phyloP scores from a whole-genome alignment of 2,113 vertebrate genomes.

The Spea bombifrons region DNA sequence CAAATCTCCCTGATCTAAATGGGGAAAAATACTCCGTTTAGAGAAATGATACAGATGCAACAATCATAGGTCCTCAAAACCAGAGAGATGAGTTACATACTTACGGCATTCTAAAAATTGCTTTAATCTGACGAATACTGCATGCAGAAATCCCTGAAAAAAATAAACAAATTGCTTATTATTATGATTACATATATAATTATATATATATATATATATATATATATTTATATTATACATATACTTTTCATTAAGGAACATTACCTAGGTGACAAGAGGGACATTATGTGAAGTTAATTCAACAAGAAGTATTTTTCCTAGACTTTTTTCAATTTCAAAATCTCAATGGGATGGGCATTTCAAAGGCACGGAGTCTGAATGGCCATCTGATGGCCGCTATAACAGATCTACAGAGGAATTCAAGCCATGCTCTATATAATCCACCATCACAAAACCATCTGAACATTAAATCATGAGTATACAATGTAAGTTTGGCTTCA shows the following conservation, averaged over 20 bases:
- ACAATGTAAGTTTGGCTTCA: not conserved
- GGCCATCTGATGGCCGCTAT: conserved; percentile 8
- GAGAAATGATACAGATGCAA: too few relatives aligned
- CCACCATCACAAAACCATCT: not conserved
- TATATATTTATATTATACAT: too few relatives aligned
- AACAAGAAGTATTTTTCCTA: not conserved
- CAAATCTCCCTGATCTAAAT: too few relatives aligned
- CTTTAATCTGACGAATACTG: conserved; percentile 86
- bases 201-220: too few relatives aligned
- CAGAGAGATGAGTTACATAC: conserved; percentile 56
- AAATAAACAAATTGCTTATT: conserved; percentile 40
- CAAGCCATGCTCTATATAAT: not conserved
- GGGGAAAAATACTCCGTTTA: too few relatives aligned
- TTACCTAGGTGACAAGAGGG: not conserved
- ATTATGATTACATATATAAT: not conserved
- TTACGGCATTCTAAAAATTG: conserved; percentile 95
- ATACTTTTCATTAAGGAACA: not conserved
- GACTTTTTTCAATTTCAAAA: not conserved
- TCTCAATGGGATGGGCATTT: not conserved
- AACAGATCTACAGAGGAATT: not conserved
- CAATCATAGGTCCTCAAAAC: not conserved
- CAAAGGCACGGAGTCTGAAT: not conserved
- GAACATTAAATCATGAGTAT: not conserved
- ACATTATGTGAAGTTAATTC: not conserved
- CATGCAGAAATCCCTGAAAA: conserved; percentile 85